Evolutionary conservation across 2,888 invertebrate genomes (phyloP), one percentile per base, ranked within the genome.

Genomic region (Drosophila meridionalis): DNA sequence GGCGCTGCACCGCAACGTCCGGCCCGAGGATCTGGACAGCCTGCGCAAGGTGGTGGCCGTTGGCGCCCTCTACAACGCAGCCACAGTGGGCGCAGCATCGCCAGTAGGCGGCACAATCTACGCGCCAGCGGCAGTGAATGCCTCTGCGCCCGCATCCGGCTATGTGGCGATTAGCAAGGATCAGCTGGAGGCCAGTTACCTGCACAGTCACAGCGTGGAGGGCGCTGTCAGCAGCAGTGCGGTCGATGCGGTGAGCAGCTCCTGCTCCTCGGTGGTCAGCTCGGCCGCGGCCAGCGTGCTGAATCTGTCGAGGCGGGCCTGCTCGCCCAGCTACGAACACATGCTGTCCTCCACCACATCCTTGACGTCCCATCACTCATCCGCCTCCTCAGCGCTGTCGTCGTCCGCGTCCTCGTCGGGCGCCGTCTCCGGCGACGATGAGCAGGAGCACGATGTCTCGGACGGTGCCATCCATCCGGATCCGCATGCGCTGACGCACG

Each of bases 281-380:
- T 82, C 88, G 9, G 81, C 79, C 4, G 78, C 77, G 6, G 87
- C 90, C 43, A 93, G 96, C 76, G 97, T 96, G 1, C 94, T 97
- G 70, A 97, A 97, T 93, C 93, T 97, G 57, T 96, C 96, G 1
- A 93, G 96, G 53, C 94, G 95, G 0, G 90, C 90, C 0, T 96
- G 96, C 63, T 96, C 96, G 2, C 97, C 97, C 50, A 83, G 80
- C 66, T 97, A 96, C 91, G 97, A 97, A 93, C 94, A 97, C 14
- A 89, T 92, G 62, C 96, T 96, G 20, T 96, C 96, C 61, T 91
- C 91, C 28, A 90, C 92, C 42, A 94, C 96, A 7, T 91, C 92
- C n/a, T 96, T 96, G 26, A 96, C 94, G 2, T 77, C 84, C 43
- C 78, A 85, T 63, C 78, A 69, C 61, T 87, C 87, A 4, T 69